phyloP scores from a whole-genome alignment of 2,113 vertebrate species.

The Guaruba guarouba region DNA sequence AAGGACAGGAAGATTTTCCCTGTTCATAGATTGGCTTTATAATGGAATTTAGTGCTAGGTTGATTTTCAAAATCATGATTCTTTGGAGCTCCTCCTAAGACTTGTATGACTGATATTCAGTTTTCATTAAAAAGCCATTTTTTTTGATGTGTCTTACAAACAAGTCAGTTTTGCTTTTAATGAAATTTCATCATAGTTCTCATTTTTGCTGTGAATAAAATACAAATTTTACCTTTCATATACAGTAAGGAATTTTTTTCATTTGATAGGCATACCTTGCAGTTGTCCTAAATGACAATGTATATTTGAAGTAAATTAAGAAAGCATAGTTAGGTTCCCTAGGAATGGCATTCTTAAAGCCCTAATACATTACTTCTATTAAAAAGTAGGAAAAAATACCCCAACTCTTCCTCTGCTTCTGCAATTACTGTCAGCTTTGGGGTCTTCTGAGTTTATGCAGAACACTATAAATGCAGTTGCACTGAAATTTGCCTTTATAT shows the following conservation, averaged over 20 bases:
- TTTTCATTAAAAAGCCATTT: not conserved
- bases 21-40: not conserved
- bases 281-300: conserved; percentile 16
- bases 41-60: not conserved
- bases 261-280: conserved; percentile 11
- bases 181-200: not conserved
- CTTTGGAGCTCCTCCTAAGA: not conserved
- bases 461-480: not conserved
- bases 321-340: conserved; percentile 30
- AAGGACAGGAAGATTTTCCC: not conserved
- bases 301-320: conserved; percentile 38
- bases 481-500: not conserved
- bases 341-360: conserved; percentile 28
- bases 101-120: not conserved
- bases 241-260: not conserved
- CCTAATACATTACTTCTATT: conserved; percentile 8
- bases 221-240: conserved; percentile 29
- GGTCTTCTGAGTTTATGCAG: conserved; percentile 13
- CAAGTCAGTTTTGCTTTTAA: conserved; percentile 48
- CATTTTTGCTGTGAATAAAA: conserved; percentile 57
- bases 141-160: not conserved
- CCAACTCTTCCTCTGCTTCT: not conserved
- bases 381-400: not conserved
- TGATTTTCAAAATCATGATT: not conserved
- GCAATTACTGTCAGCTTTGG: not conserved